Evolutionary conservation across 2,797 vertebrate species (phyloP).

Genomic region (Tapera naevia): DNA sequence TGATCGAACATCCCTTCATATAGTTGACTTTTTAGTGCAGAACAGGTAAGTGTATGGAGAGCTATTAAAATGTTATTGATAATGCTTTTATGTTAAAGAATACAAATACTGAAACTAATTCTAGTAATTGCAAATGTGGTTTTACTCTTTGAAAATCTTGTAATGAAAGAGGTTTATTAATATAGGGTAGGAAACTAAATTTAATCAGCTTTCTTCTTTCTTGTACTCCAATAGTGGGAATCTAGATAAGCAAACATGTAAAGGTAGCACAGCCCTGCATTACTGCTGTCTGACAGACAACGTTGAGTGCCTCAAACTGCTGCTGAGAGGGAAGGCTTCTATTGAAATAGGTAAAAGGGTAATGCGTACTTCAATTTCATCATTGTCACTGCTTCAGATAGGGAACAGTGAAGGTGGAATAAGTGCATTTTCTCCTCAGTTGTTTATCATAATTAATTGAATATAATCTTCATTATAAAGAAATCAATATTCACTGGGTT

Average conservation of each 20-base stretch:
- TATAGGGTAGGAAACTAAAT: background rate
- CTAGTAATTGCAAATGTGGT: background rate
- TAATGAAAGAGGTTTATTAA: background rate
- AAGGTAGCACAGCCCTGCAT: constrained; percentile 96
- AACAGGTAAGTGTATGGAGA: constrained; percentile 84
- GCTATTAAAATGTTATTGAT: background rate
- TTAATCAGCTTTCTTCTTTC: background rate
- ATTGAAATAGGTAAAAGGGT: constrained; percentile 91
- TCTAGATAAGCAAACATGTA: constrained; percentile 94
- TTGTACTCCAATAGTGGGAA: constrained; percentile 82
- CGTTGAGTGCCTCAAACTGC: constrained; percentile 96
- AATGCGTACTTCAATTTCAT: background rate
- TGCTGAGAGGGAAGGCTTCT: constrained; percentile 94
- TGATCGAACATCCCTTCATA: constrained; percentile 96
- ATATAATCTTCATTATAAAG: background rate
- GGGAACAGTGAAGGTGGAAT: background rate
- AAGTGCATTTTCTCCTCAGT: background rate
- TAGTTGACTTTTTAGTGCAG: constrained; percentile 96
- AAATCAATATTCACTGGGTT: too few species aligned
- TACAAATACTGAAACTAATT: background rate
- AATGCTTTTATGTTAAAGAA: background rate
- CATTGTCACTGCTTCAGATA: constrained; percentile 1
- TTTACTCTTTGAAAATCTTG: background rate
- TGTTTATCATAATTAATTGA: background rate
- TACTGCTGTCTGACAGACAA: constrained; percentile 99